Percentiles rank a stretch among this genome's conserved stretches.
Conservation (phyloP, 2,113 vertebrate genomes). For the Pelecanus crispus region DNA sequence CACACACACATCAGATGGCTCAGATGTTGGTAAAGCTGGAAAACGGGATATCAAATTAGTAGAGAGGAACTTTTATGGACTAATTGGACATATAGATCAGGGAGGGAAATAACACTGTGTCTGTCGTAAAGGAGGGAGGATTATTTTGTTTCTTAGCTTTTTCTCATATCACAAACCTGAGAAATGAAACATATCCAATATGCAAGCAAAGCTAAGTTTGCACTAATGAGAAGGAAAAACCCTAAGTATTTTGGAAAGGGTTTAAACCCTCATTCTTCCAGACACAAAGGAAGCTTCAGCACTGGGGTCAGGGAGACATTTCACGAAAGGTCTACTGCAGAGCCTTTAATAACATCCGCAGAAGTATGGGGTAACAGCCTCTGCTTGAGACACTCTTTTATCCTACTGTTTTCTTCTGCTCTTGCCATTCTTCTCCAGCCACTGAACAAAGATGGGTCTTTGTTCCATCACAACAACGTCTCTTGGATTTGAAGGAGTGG, state of each 20-base stretch:
- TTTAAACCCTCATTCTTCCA: slow-evolving; percentile 31
- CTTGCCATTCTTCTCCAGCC: slow-evolving; percentile 4
- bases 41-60: slow-evolving; percentile 17
- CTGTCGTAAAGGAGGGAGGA: neutral
- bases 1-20: slow-evolving; percentile 14
- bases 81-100: slow-evolving; percentile 8
- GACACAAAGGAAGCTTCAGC: slow-evolving; percentile 26
- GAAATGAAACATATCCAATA: neutral
- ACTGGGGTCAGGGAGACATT: slow-evolving; percentile 3
- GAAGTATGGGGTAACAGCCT: slow-evolving; percentile 17
- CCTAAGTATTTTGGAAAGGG: slow-evolving; percentile 17
- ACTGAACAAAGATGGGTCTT: slow-evolving; percentile 30
- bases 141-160: slow-evolving; percentile 1
- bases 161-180: neutral
- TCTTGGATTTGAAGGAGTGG: slow-evolving; percentile 12
- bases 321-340: neutral
- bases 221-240: slow-evolving; percentile 13
- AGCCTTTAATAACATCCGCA: slow-evolving; percentile 4
- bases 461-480: neutral
- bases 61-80: neutral
- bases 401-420: slow-evolving; percentile 35
- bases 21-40: slow-evolving; percentile 4
- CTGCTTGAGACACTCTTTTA: slow-evolving; percentile 14
- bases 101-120: neutral
- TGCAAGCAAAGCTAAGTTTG: neutral